phyloP scores from a whole-genome alignment of 2,797 vertebrate species.

The Bovichtus diacanthus region DNA sequence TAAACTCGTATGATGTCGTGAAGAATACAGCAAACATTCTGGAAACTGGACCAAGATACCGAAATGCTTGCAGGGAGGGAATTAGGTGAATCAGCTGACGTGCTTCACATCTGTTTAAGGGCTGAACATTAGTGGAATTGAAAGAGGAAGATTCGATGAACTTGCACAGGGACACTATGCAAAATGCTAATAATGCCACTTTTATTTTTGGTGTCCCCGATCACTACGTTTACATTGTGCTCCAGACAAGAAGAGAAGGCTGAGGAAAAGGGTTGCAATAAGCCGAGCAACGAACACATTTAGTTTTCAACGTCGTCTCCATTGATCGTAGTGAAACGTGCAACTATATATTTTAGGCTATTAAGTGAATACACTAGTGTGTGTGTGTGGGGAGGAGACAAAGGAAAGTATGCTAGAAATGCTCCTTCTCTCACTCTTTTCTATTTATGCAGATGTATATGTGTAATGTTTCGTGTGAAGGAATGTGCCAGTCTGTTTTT shows the following conservation, averaged over 20 bases:
- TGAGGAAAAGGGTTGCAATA: slow-evolving; percentile 66
- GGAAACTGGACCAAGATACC: slow-evolving; percentile 51
- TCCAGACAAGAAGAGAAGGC: slow-evolving; percentile 9
- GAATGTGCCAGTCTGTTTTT: slow-evolving; percentile 74
- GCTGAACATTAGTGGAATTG: slow-evolving; percentile 61
- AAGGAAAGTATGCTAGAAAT: slow-evolving; percentile 31
- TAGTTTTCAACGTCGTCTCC: slow-evolving; percentile 40
- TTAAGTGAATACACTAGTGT: slow-evolving; percentile 43
- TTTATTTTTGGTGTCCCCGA: slow-evolving; percentile 57
- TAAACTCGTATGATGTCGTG: neutral
- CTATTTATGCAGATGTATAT: slow-evolving; percentile 62
- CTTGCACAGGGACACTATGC: slow-evolving; percentile 80
- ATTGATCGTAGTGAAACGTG: slow-evolving; percentile 65
- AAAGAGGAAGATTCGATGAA: slow-evolving; percentile 42
- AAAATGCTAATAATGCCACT: slow-evolving; percentile 66
- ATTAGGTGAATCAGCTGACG: slow-evolving; percentile 12
- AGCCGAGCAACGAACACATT: slow-evolving; percentile 55
- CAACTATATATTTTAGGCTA: slow-evolving; percentile 65
- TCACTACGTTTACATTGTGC: slow-evolving; percentile 70
- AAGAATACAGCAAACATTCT: neutral
- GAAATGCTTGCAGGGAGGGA: slow-evolving; percentile 43
- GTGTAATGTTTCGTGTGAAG: slow-evolving; percentile 63
- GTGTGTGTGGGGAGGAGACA: slow-evolving; percentile 19
- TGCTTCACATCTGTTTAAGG: slow-evolving; percentile 63
- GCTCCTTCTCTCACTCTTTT: slow-evolving; percentile 48